Conservation (phyloP, 92 coral and sea anemone species). For the Phymanthus crucifer region DNA sequence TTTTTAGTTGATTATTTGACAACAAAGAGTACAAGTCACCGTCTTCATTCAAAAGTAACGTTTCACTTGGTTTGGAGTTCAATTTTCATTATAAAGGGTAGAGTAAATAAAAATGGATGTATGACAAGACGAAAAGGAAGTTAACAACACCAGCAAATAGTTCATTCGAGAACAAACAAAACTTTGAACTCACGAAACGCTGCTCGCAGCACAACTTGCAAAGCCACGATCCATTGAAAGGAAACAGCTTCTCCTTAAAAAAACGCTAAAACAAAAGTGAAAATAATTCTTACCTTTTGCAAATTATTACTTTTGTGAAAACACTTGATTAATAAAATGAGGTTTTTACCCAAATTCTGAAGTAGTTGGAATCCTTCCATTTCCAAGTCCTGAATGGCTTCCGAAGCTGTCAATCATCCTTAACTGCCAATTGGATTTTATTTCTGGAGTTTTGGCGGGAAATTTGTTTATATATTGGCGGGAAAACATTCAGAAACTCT, state of each 20-base stretch:
- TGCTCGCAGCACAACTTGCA: too few relatives aligned
- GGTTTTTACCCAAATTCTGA: not conserved
- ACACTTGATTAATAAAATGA: not conserved
- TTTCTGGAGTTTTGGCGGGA: slow-evolving; percentile 19
- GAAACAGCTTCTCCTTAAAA: not conserved
- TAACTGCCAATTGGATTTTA: slow-evolving; percentile 5
- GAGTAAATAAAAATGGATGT: too few relatives aligned
- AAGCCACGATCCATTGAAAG: not conserved
- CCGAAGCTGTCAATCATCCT: not conserved
- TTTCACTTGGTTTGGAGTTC: too few relatives aligned
- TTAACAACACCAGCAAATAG: not conserved
- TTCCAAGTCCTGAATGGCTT: slow-evolving; percentile 1
- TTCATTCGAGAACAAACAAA: too few relatives aligned
- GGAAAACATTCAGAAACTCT: not conserved
- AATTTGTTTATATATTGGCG: not conserved
- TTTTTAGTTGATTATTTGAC: not conserved
- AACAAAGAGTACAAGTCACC: not conserved
- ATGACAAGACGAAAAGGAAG: not conserved
- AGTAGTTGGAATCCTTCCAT: slow-evolving; percentile 5
- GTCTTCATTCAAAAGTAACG: not conserved
- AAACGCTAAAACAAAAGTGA: not conserved
- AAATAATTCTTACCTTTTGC: not conserved
- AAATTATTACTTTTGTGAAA: not conserved
- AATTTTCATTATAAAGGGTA: too few relatives aligned
- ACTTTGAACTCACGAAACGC: too few relatives aligned